Conservation (phyloP, 64 coral and sea anemone genomes). For the Orbicella faveolata region DNA sequence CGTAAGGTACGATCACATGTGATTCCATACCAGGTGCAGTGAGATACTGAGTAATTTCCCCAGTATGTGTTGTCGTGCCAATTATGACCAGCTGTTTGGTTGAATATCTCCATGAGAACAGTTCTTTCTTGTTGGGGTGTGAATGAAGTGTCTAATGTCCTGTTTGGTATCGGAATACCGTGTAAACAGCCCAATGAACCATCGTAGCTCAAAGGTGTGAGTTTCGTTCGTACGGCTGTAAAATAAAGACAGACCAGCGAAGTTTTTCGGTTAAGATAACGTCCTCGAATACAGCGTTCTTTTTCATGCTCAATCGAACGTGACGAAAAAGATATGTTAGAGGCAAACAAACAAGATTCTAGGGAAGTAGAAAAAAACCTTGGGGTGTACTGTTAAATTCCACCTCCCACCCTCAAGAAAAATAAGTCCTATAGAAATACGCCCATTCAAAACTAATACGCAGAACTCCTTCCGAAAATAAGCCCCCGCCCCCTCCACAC, state of each 20-base stretch:
- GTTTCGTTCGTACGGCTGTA: background rate
- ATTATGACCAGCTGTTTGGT: constrained; percentile 37
- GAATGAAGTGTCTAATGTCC: constrained; percentile 57
- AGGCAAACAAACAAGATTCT: no score
- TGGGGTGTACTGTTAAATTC: no score
- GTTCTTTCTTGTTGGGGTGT: constrained; percentile 37
- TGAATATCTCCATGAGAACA: constrained; percentile 59
- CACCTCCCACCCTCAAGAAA: no score
- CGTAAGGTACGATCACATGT: constrained; percentile 40
- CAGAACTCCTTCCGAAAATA: no score
- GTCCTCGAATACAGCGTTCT: background rate
- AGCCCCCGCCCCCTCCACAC: no score
- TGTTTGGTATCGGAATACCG: constrained; percentile 1
- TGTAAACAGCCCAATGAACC: constrained; percentile 8
- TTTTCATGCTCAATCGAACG: no score
- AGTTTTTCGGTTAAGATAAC: no score
- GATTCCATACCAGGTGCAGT: constrained; percentile 76
- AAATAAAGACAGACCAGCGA: background rate
- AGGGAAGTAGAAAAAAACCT: no score
- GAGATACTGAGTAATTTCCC: constrained; percentile 35
- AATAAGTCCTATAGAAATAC: no score
- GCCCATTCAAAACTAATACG: no score
- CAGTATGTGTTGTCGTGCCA: constrained; percentile 48
- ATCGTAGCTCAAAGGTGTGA: background rate
- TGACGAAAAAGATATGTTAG: no score